A percentile compares a stretch with the other conserved stretches of the same genome.
Evolutionary conservation across 1,140 invertebrate species (phyloP).

Genomic region (Platorchestia sp.): DNA sequence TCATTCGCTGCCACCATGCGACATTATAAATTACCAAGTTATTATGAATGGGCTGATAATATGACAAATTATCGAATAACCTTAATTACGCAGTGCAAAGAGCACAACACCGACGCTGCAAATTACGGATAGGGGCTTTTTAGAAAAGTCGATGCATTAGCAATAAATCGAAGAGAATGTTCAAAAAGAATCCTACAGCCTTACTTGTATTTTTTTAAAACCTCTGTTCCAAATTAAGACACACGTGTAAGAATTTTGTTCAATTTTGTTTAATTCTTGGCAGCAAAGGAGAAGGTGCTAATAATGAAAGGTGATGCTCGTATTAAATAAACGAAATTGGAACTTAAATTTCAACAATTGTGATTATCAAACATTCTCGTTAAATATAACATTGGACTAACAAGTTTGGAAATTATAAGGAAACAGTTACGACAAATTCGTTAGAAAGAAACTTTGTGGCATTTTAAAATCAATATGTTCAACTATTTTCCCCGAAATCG

Average conservation of each 20-base stretch:
- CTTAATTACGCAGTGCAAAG: too few species aligned
- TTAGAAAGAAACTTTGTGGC: neutral
- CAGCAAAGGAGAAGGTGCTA: neutral
- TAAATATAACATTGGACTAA: neutral
- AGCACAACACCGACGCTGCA: too few species aligned
- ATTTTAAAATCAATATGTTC: neutral
- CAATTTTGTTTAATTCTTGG: neutral
- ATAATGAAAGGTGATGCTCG: neutral
- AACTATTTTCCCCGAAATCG: neutral
- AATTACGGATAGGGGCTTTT: too few species aligned
- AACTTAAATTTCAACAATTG: neutral
- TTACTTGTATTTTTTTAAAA: neutral
- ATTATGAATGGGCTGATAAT: too few species aligned
- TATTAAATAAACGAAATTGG: neutral
- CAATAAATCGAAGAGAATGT: neutral
- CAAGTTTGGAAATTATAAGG: neutral
- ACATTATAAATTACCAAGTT: too few species aligned
- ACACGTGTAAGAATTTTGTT: neutral
- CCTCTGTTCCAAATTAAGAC: neutral
- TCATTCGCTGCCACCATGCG: too few species aligned
- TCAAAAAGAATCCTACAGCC: neutral
- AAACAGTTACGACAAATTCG: neutral
- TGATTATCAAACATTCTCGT: neutral
- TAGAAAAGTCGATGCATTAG: neutral
- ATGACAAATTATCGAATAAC: too few species aligned